Conservation (phyloP, 2,888 invertebrate species). For the Didymodactylos carnosus region DNA sequence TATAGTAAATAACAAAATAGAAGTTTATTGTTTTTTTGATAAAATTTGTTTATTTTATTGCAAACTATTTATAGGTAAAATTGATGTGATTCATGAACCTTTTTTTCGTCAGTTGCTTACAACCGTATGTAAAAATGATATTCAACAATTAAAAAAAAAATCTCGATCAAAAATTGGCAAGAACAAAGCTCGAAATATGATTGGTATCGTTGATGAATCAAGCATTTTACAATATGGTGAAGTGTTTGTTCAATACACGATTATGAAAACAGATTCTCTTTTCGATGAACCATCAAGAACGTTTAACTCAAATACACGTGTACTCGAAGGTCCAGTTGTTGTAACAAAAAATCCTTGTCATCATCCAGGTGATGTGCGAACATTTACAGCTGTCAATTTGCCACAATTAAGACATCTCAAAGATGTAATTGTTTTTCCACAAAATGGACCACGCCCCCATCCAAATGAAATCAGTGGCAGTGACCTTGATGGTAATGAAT, state of each 20-base stretch:
- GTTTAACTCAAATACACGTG: no score
- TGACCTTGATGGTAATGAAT: background rate
- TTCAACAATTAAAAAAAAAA: background rate
- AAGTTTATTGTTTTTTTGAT: no score
- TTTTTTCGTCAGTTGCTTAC: background rate
- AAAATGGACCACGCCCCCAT: background rate
- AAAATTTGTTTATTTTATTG: no score
- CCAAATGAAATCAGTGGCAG: background rate
- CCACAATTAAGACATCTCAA: background rate
- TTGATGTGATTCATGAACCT: background rate
- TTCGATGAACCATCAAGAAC: no score
- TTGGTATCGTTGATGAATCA: background rate
- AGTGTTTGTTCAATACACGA: background rate
- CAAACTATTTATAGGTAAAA: background rate
- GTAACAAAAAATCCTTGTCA: background rate
- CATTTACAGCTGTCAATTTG: background rate
- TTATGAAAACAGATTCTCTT: no score
- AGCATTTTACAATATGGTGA: background rate
- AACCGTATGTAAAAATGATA: background rate
- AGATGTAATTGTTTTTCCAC: background rate
- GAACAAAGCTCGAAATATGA: background rate
- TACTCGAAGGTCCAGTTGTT: background rate
- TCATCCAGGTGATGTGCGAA: background rate
- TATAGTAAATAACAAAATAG: no score
- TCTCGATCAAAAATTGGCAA: background rate